Conservation (phyloP, 2,113 vertebrate species). For the Hemichromis elongatus region DNA sequence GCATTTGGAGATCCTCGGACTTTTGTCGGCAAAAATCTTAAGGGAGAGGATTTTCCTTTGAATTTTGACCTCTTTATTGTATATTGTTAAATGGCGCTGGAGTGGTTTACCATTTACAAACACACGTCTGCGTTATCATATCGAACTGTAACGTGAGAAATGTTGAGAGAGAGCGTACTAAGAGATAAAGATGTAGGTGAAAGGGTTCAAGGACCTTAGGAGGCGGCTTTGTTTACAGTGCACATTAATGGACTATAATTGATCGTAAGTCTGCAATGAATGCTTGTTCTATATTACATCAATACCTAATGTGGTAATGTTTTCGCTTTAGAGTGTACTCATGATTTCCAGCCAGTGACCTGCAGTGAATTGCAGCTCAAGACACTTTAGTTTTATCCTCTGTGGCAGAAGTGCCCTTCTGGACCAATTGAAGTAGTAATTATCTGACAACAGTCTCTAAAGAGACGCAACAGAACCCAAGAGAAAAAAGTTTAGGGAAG, state of each 20-base stretch:
- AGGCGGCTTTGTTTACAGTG: background rate
- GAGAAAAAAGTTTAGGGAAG: background rate
- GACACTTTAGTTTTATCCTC: background rate
- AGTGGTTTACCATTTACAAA: background rate
- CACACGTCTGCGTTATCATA: background rate
- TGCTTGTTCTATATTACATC: conserved; percentile 12
- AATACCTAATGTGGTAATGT: conserved; percentile 28
- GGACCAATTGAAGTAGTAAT: background rate
- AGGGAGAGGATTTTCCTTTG: background rate
- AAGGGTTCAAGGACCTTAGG: background rate
- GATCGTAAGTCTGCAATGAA: background rate
- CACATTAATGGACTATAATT: conserved; percentile 20
- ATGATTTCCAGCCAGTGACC: conserved; percentile 18
- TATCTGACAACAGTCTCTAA: background rate
- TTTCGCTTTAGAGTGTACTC: conserved; percentile 23
- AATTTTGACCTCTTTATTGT: background rate
- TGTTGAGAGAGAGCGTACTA: background rate
- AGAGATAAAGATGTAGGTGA: background rate
- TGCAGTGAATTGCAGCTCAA: background rate
- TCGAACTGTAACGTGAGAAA: background rate
- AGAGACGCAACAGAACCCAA: background rate
- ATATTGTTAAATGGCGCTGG: background rate
- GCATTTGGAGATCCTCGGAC: conserved; percentile 35
- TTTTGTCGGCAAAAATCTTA: conserved; percentile 11
- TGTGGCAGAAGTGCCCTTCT: background rate